These are phyloP conservation scores for Erpobdella octoculata DNA, from an alignment of 2,888 invertebrate genomes.

Conservation along the genomic window DNA sequence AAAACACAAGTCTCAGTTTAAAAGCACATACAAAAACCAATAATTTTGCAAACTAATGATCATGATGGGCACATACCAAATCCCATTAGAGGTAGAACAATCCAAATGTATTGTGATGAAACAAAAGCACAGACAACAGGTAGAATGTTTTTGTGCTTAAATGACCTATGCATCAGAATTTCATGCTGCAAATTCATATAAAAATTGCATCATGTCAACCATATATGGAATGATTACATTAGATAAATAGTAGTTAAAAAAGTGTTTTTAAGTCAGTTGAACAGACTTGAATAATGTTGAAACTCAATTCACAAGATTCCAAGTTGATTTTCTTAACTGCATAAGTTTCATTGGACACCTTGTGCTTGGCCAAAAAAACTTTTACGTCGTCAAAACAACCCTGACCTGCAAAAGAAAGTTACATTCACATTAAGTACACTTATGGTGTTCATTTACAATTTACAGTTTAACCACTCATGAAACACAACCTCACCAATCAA, in stretches of 20 bases:
- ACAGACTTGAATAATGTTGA: conserved; percentile 42
- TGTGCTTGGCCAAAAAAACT: conserved; percentile 44
- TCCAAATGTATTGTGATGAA: conserved; percentile 67
- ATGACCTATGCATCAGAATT: conserved; percentile 67
- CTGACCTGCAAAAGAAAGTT: conserved; percentile 42
- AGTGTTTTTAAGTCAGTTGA: background rate
- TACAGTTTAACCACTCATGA: background rate
- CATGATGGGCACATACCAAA: conserved; percentile 51
- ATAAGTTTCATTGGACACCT: conserved; percentile 41
- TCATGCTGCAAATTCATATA: conserved; percentile 61
- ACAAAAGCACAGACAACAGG: conserved; percentile 71
- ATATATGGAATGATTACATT: background rate
- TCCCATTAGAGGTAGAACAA: conserved; percentile 73
- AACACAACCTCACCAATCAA: conserved; percentile 1
- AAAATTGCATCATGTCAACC: no score
- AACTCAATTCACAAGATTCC: conserved; percentile 42
- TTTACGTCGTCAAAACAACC: conserved; percentile 43
- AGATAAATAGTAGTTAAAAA: background rate
- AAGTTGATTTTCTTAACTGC: conserved; percentile 44
- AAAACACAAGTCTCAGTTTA: background rate
- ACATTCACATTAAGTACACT: background rate
- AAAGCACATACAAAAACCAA: no score
- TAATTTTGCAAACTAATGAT: no score
- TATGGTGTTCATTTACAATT: background rate
- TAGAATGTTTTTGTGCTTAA: conserved; percentile 72